Percentiles rank a stretch among this genome's conserved stretches.
phyloP scores from a whole-genome alignment of 2,888 invertebrate species.

The Calliphora vomitoria region DNA sequence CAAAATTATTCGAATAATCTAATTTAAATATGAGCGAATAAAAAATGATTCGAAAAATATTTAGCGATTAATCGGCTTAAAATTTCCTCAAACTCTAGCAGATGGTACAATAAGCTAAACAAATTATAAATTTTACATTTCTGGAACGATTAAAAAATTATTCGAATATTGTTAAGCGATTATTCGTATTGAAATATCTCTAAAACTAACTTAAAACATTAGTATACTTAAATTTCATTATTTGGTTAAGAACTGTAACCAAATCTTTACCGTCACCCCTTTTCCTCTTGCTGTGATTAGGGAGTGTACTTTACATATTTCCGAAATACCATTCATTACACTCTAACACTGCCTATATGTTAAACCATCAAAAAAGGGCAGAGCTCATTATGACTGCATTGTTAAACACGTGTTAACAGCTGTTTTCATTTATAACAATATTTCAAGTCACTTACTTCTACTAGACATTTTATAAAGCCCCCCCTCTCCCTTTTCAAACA shows the following conservation, averaged over 20 bases:
- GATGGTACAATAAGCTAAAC: neutral
- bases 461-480: neutral
- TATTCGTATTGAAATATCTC: no score
- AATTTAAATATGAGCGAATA: no score
- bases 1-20: no score
- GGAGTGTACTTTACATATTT: no score
- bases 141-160: neutral
- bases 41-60: conserved; percentile 7
- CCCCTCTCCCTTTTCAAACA: neutral
- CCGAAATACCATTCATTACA: no score
- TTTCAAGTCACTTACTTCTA: neutral
- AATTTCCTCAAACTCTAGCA: neutral
- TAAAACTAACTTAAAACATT: no score
- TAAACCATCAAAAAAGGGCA: neutral
- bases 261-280: no score
- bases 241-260: no score
- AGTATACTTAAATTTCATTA: no score
- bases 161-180: no score
- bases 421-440: conserved; percentile 38
- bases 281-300: no score
- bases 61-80: conserved; percentile 2
- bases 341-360: no score
- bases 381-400: conserved; percentile 7
- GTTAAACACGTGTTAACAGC: conserved; percentile 59
- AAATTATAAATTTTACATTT: neutral